Conservation (phyloP, 2,888 invertebrate species). For the Carcina quercana region DNA sequence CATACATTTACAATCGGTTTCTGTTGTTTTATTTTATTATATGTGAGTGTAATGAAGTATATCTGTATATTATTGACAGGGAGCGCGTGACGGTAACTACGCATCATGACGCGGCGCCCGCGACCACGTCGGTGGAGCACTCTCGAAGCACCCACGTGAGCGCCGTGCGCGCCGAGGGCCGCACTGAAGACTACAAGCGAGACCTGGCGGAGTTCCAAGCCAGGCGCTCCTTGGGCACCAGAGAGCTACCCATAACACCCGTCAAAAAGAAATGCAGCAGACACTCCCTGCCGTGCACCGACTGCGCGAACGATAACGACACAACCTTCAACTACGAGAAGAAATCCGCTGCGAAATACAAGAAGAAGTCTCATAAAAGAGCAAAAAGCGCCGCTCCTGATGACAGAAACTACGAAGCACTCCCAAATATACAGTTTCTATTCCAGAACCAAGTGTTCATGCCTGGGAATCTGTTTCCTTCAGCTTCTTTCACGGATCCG, state of each 20-base stretch:
- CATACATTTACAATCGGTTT: no score
- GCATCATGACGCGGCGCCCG: constrained; percentile 25
- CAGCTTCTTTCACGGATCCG: constrained; percentile 44
- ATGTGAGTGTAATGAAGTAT: no score
- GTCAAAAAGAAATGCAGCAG: constrained; percentile 55
- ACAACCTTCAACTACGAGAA: constrained; percentile 62
- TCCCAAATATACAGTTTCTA: constrained; percentile 63
- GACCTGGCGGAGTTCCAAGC: constrained; percentile 68
- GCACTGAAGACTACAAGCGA: constrained; percentile 64
- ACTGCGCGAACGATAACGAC: constrained; percentile 51
- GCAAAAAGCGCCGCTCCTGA: constrained; percentile 40
- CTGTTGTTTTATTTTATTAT: no score
- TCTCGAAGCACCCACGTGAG: constrained; percentile 35
- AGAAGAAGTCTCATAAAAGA: constrained; percentile 46
- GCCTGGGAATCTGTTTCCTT: constrained; percentile 49
- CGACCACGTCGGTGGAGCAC: constrained; percentile 24
- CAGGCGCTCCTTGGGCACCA: constrained; percentile 43
- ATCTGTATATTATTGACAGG: no score
- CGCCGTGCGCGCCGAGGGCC: constrained; percentile 64
- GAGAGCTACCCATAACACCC: constrained; percentile 41
- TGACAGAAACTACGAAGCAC: constrained; percentile 32
- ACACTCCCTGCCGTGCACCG: constrained; percentile 58
- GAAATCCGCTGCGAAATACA: constrained; percentile 54
- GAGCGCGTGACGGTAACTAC: constrained; percentile 62
- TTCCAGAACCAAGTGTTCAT: constrained; percentile 69